These are phyloP conservation scores for Cyphomyrmex costatus DNA, from an alignment of 1,140 invertebrate genomes.

Conservation along the genomic window DNA sequence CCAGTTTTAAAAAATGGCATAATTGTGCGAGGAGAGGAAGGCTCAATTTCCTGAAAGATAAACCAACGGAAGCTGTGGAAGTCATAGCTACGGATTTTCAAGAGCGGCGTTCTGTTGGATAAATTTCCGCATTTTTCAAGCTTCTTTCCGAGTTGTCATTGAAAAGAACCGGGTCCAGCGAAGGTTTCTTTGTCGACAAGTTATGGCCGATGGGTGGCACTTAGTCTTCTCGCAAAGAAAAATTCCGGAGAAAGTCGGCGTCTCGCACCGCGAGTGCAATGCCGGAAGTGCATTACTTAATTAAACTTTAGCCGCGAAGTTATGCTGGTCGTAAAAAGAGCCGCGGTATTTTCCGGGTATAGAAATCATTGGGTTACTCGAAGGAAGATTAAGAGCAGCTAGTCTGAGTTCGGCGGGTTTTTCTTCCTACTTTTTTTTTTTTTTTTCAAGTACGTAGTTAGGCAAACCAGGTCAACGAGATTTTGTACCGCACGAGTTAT, in stretches of 20 bases:
- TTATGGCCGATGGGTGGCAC: conserved; percentile 51
- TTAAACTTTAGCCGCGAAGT: conserved; percentile 59
- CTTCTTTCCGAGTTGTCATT: conserved; percentile 50
- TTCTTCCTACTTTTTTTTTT: neutral
- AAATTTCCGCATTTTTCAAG: conserved; percentile 46
- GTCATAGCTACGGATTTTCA: conserved; percentile 42
- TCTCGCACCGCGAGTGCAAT: conserved; percentile 21
- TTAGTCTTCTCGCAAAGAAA: conserved; percentile 50
- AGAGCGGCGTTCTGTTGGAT: conserved; percentile 34
- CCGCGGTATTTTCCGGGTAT: conserved; percentile 50
- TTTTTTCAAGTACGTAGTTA: conserved; percentile 1
- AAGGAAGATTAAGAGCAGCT: conserved; percentile 49
- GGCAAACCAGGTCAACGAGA: conserved; percentile 53
- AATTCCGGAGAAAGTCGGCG: conserved; percentile 30
- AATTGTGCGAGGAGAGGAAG: conserved; percentile 20
- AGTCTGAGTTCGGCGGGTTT: neutral
- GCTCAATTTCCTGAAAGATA: conserved; percentile 40
- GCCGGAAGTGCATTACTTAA: conserved; percentile 62
- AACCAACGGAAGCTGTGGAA: conserved; percentile 8
- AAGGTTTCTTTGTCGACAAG: conserved; percentile 54
- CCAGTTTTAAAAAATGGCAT: conserved; percentile 23
- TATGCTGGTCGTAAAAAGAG: conserved; percentile 47
- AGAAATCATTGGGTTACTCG: conserved; percentile 57
- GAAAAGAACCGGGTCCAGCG: conserved; percentile 50
- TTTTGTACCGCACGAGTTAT: conserved; percentile 39